Conservation (phyloP, 1,140 invertebrate genomes). For the Stegodyphus mimosarum region DNA sequence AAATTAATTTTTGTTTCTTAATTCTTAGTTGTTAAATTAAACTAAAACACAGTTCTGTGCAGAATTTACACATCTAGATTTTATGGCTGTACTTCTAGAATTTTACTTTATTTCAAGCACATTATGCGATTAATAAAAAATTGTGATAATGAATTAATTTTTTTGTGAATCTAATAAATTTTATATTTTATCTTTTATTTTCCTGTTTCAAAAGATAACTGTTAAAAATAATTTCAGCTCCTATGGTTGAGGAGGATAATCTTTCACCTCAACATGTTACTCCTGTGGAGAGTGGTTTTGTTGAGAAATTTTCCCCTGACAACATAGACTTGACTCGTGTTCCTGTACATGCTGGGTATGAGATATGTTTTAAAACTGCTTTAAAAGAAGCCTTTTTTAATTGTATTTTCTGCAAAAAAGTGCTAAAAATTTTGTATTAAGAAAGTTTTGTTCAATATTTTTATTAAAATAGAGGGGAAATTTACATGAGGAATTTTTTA, state of each 20-base stretch:
- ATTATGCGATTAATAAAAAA: too few relatives aligned
- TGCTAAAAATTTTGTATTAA: neutral
- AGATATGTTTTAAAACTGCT: neutral
- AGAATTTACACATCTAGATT: too few relatives aligned
- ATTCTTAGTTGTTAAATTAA: too few relatives aligned
- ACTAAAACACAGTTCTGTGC: too few relatives aligned
- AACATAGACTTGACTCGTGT: conserved; percentile 88
- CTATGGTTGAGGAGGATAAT: conserved; percentile 74
- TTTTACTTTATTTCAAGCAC: too few relatives aligned
- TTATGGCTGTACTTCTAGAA: too few relatives aligned
- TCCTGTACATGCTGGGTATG: conserved; percentile 87
- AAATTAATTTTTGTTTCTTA: too few relatives aligned
- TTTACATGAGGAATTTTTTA: too few relatives aligned
- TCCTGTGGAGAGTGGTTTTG: conserved; percentile 66
- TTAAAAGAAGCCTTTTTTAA: neutral
- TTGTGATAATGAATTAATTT: too few relatives aligned
- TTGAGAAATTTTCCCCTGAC: conserved; percentile 77
- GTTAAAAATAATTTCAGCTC: conserved; percentile 65
- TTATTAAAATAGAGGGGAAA: neutral
- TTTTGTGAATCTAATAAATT: too few relatives aligned
- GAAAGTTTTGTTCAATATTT: conserved; percentile 3
- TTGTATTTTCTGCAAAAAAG: neutral
- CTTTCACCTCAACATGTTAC: conserved; percentile 74
- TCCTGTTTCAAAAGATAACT: too few relatives aligned
- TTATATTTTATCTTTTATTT: too few relatives aligned